Evolutionary conservation across 2,888 invertebrate species (phyloP).

Genomic region (Leptogaster cylindrica): DNA sequence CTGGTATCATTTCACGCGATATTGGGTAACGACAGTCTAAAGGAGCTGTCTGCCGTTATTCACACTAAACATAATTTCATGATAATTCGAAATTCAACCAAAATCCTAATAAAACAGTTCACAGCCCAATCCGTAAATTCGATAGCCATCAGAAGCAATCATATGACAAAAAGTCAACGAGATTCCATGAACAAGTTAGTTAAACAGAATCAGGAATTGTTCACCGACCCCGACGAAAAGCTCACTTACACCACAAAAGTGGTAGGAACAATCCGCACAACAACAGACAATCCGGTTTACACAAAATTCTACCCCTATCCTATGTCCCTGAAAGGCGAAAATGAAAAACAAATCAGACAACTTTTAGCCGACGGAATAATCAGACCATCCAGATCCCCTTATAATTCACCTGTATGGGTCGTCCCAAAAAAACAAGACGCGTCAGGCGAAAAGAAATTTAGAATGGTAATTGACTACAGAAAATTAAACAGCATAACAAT

Average conservation of each 20-base stretch:
- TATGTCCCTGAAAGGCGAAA: constrained; percentile 13
- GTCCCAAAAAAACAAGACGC: constrained; percentile 39
- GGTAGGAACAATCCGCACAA: not conserved
- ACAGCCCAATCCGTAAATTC: constrained; percentile 16
- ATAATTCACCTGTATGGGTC: constrained; percentile 4
- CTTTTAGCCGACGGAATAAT: constrained; percentile 2
- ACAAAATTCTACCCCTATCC: constrained; percentile 2
- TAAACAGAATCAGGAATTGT: not conserved
- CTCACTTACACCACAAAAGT: constrained; percentile 1
- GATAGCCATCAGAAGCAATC: not conserved
- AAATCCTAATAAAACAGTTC: constrained; percentile 30
- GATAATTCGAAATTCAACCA: not conserved
- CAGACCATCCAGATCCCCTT: constrained; percentile 8
- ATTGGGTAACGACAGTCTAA: constrained; percentile 34
- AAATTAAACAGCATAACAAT: constrained; percentile 43
- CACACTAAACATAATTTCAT: constrained; percentile 32
- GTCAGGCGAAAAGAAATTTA: constrained; percentile 34
- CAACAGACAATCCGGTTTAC: not conserved
- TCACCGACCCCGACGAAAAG: constrained; percentile 13
- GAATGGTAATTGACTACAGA: constrained; percentile 42
- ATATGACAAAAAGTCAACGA: not conserved
- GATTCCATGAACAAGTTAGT: not conserved
- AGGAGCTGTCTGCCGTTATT: constrained; percentile 18
- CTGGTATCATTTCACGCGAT: constrained; percentile 32
- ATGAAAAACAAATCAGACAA: constrained; percentile 30